A percentile compares a stretch with the other conserved stretches of the same genome.
phyloP scores from a whole-genome alignment of 2,797 vertebrate genomes.

The Tolypeutes matacus region DNA sequence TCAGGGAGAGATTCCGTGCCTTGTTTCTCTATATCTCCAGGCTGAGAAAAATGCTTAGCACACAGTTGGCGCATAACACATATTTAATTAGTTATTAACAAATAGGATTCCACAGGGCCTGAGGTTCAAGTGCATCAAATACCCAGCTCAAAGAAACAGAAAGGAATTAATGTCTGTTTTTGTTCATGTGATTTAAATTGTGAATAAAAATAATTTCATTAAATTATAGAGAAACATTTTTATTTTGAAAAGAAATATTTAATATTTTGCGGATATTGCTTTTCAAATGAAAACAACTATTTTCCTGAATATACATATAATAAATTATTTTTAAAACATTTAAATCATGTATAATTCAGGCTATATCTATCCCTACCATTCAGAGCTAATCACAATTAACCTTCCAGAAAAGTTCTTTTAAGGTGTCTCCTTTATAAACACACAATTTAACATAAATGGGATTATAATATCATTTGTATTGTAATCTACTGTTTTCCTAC shows the following conservation, averaged over 20 bases:
- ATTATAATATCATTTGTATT: background rate
- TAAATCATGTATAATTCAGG: background rate
- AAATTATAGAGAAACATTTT: background rate
- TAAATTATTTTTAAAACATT: background rate
- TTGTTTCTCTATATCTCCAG: background rate
- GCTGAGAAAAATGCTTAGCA: background rate
- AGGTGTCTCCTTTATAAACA: background rate
- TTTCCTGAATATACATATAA: background rate
- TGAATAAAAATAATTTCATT: background rate
- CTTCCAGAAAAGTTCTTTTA: slow-evolving; percentile 12
- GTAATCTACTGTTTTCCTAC: background rate
- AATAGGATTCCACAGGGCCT: background rate
- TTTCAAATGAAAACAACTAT: background rate
- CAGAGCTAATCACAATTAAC: background rate
- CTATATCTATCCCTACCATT: background rate
- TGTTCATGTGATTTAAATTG: background rate
- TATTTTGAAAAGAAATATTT: slow-evolving; percentile 30
- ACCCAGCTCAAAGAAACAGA: background rate
- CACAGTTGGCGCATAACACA: too few relatives aligned
- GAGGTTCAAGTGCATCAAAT: background rate
- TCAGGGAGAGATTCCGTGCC: background rate
- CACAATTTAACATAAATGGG: background rate
- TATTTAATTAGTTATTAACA: background rate
- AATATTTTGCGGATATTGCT: background rate
- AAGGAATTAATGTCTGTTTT: background rate